Percentiles rank a stretch among this genome's conserved stretches.
These are phyloP conservation scores for Porphyrio hochstetteri DNA, from an alignment of 2,113 vertebrate genomes.

Conservation along the genomic window DNA sequence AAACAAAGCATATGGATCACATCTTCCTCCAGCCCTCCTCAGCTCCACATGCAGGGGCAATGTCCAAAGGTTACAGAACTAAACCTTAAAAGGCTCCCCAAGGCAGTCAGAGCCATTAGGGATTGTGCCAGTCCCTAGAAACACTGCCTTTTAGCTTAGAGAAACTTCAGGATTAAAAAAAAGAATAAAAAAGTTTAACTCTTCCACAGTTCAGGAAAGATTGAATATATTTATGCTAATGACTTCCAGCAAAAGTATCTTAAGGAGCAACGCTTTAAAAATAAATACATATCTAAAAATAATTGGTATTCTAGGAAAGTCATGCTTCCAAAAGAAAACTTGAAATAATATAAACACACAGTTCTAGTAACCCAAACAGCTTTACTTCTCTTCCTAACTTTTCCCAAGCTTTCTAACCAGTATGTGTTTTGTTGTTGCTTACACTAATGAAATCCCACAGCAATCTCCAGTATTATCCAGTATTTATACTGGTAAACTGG, in stretches of 20 bases:
- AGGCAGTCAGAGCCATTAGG: neutral
- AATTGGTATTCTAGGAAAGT: neutral
- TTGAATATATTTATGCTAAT: neutral
- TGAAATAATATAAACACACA: neutral
- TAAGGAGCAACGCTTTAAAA: neutral
- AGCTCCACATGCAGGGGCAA: too few species aligned
- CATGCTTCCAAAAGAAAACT: neutral
- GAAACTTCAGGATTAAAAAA: neutral
- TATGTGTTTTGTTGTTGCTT: neutral
- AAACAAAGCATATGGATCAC: neutral
- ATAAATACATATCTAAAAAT: neutral
- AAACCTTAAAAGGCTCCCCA: neutral
- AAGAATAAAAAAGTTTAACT: neutral
- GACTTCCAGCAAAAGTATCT: neutral
- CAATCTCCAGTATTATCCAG: neutral
- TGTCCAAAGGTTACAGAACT: neutral
- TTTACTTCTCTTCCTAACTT: neutral
- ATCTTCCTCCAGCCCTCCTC: neutral
- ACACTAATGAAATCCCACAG: neutral
- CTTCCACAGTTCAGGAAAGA: neutral
- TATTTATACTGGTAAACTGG: neutral
- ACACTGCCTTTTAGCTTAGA: neutral
- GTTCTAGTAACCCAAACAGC: neutral
- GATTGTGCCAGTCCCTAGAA: neutral
- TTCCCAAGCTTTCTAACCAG: slow-evolving; percentile 11